Evolutionary conservation across 2,888 invertebrate genomes (phyloP).

Genomic region (Cryptosula pallasiana): DNA sequence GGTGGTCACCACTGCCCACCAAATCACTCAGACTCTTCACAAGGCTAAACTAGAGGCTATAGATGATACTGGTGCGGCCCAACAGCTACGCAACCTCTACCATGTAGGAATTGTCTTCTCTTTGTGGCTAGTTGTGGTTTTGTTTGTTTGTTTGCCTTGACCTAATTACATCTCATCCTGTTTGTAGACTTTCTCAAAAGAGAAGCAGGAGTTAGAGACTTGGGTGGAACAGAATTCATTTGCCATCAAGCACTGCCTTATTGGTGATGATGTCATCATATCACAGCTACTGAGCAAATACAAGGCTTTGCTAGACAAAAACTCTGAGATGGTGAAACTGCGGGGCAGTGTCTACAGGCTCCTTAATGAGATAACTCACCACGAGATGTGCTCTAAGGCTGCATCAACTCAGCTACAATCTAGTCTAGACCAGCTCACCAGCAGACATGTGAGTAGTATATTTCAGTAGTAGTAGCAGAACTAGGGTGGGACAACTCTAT

Average conservation of each 20-base stretch:
- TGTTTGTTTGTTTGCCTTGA: too few relatives aligned
- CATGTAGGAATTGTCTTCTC: not conserved
- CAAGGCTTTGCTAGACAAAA: slow-evolving; percentile 4
- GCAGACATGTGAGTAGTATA: not conserved
- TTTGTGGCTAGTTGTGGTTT: too few relatives aligned
- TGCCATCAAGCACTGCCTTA: not conserved
- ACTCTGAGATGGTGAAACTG: not conserved
- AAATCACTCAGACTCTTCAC: slow-evolving; percentile 10
- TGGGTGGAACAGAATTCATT: slow-evolving; percentile 17
- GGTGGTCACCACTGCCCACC: not conserved
- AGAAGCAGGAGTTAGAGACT: slow-evolving; percentile 3
- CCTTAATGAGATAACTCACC: not conserved
- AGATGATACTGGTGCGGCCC: slow-evolving; percentile 15
- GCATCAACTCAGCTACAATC: not conserved
- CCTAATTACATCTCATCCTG: too few relatives aligned
- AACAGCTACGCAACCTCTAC: slow-evolving; percentile 15
- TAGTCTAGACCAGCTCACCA: slow-evolving; percentile 14
- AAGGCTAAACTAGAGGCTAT: slow-evolving; percentile 23
- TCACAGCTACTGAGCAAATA: slow-evolving; percentile 14
- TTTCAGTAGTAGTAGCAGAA: too few relatives aligned
- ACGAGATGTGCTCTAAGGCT: slow-evolving; percentile 21
- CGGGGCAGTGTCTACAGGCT: not conserved
- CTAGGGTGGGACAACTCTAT: too few relatives aligned
- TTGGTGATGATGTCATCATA: slow-evolving; percentile 3
- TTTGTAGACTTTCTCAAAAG: slow-evolving; percentile 2